Percentiles rank a stretch among this genome's conserved stretches.
Conservation (phyloP, 1,140 invertebrate species). For the Drosophila baimaii region DNA sequence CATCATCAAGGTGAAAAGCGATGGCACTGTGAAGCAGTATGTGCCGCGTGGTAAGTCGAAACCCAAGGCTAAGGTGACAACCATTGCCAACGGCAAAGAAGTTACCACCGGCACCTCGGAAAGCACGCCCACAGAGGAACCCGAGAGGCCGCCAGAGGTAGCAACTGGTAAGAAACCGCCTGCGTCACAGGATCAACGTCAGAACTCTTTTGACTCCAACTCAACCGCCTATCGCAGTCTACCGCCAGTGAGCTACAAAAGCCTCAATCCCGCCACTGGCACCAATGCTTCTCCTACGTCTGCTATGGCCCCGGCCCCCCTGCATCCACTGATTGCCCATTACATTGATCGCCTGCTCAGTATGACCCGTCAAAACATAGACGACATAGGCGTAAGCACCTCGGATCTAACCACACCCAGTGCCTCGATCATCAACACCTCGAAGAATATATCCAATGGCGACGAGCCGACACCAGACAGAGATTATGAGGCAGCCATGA, state of each 20-base stretch:
- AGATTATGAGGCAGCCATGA: conserved; percentile 4
- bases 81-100: conserved; percentile 9
- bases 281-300: not conserved
- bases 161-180: not conserved
- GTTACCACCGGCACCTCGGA: not conserved
- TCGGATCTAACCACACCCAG: conserved; percentile 70
- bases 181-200: conserved; percentile 39
- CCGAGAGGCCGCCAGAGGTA: not conserved
- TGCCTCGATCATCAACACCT: conserved; percentile 65
- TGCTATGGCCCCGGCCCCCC: not conserved
- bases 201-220: conserved; percentile 73
- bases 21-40: conserved; percentile 63
- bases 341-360: conserved; percentile 76
- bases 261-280: conserved; percentile 2
- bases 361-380: conserved; percentile 62
- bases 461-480: conserved; percentile 8
- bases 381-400: conserved; percentile 55
- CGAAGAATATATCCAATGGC: conserved; percentile 49
- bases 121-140: not conserved
- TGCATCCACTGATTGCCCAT: conserved; percentile 71
- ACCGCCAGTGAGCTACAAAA: conserved; percentile 59
- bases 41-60: conserved; percentile 41
- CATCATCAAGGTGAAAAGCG: conserved; percentile 72
- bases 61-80: conserved; percentile 2
- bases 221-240: conserved; percentile 77